Base-by-base conservation (phyloP, 37 sponge, comb jelly and placozoan genomes). In the Axinella damicornis region DNA sequence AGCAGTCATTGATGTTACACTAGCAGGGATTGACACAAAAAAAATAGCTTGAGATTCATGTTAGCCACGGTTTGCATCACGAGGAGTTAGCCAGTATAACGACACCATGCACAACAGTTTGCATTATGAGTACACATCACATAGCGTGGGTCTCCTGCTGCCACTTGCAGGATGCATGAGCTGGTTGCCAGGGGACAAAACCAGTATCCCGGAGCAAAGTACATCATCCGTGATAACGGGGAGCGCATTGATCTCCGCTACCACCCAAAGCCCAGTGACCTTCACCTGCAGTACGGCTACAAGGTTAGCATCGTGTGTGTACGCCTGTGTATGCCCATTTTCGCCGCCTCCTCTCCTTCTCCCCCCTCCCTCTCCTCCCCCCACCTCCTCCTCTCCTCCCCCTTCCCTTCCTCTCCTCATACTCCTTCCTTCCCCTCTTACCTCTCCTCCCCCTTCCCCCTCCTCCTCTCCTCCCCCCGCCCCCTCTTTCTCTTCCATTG, bases 151-250 rank as follows among this genome's bases (percentile, higher is more conserved):
- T 62, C 46, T 46, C 57, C n/a, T 46, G 13, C 53, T 21, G 1
- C 31, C 33, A 28, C 25, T 19, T 77, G 19, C 76, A 97, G 98
- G 73, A 89, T 99, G 96, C 87, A 89, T 15, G 90, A 89, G 36
- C 82, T 99, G 37, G 99, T 99, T 17, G 58, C 75, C 22, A 79
- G 95, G 16, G 99, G 99, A 0, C 89, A 91, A 59, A 93, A 95
- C 40, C 96, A 97, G 69, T 99, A 99, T 66, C 99, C 99, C 5
- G 99, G 99, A 17, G 99, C 99, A 60, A 99, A 97, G 83, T 99
- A 99, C 91, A 95, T 99, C 87, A 97, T 99, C 61, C 81, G 99
- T 36, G 99, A 99, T 82, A 95, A 89, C 66, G 99, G 99, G 2
- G 96, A 97, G 52, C 72, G 99, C 21, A 94, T 99, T 58, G 97